Evolutionary conservation across 1,140 invertebrate species (phyloP).

Genomic region (Tribolium madens): DNA sequence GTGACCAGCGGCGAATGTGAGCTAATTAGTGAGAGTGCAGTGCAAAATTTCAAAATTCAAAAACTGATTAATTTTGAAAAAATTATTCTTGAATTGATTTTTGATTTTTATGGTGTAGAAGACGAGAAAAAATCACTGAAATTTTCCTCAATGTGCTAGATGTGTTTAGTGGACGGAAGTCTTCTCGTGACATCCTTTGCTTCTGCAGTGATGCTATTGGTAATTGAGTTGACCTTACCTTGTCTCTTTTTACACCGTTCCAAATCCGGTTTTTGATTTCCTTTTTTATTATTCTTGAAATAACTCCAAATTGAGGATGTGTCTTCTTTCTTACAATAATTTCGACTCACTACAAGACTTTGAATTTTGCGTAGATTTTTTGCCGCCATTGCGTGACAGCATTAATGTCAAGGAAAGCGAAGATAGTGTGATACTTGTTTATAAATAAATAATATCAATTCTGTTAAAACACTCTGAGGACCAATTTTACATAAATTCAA

Average conservation of each 20-base stretch:
- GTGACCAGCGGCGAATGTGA: background rate
- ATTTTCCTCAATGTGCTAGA: background rate
- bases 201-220: constrained; percentile 2
- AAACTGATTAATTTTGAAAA: too few species aligned
- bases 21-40: background rate
- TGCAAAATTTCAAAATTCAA: too few species aligned
- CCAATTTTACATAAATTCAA: background rate
- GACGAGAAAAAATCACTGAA: too few species aligned
- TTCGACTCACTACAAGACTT: background rate
- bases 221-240: constrained; percentile 28
- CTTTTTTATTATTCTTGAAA: constrained; percentile 11
- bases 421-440: background rate
- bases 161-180: constrained; percentile 19
- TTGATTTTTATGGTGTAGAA: too few species aligned
- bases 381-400: constrained; percentile 7
- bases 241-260: constrained; percentile 30
- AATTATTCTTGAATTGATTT: too few species aligned
- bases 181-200: constrained; percentile 10
- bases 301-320: constrained; percentile 3
- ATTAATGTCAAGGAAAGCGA: constrained; percentile 13
- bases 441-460: too few species aligned
- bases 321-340: background rate
- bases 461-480: background rate
- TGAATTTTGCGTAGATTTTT: constrained; percentile 7
- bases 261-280: background rate